Evolutionary conservation across 2,888 invertebrate species (phyloP), one percentile per base, ranked within the genome.

Genomic region (Oxytorus armatus): DNA sequence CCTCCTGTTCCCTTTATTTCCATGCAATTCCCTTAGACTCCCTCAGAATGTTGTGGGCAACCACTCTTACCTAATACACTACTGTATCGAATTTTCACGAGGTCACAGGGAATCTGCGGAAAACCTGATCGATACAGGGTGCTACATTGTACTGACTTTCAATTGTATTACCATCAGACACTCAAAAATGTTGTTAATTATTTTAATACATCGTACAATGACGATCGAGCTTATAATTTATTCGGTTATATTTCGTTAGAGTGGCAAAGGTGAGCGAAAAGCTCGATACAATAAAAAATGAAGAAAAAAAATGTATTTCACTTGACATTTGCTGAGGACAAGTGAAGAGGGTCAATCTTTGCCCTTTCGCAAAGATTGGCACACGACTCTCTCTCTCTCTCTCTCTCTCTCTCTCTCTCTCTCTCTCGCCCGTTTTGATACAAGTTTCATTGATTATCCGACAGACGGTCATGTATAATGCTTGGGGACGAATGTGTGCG

Each of bases 391-490:
- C 23, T 66, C 33, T 42, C 39, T 25, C 25, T 53, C 66, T 23
- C 16, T 53, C 18, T 36, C 36, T 42, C 47, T 36, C n/a, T 39
- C 25, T 49, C 36, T 33, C 42, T 68, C 59, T 44, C 29, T 16
- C 33, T 55, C 57, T 59, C 47, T 74, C 36, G 21, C 53, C 49
- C 25, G 18, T 47, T 66, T 23, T 36, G 49, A 77, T 77, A 29
- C 61, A 61, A 33, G 23, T 68, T 66, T 33, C 66, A 68, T 78
- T 68, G 77, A 78, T 78, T 78, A 73, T 69, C 51, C 53, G 68
- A 10, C 36, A 44, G 55, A 11, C 55, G 47, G 63, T 44, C 39
- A n/a, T 74, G 68, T 53, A 36, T 55, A 44, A 69, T 44, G 29
- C 39, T 25, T 25, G 42, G 33, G 68, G 21, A 65, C 70, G 72